These are phyloP conservation scores for Philotrypesis tridentata DNA, from an alignment of 1,140 invertebrate species.

Conservation along the genomic window DNA sequence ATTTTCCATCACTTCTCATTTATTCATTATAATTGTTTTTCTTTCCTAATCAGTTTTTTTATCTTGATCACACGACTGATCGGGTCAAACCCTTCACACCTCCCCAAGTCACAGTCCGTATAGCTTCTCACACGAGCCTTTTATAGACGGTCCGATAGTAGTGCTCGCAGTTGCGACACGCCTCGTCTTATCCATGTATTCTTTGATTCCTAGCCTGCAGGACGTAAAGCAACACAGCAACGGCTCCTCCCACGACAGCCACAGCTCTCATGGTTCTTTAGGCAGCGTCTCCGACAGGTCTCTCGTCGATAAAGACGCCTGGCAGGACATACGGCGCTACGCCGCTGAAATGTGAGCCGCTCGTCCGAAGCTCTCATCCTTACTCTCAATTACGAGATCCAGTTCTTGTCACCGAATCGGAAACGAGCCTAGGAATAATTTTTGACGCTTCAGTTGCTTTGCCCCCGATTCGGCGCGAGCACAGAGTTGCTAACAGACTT, in stretches of 20 bases:
- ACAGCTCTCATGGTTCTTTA: constrained; percentile 60
- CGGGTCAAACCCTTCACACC: not conserved
- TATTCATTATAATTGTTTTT: not conserved
- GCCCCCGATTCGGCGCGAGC: not conserved
- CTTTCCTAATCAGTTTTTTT: not conserved
- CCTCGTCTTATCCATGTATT: constrained; percentile 36
- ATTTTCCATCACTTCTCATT: not conserved
- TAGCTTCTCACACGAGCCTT: not conserved
- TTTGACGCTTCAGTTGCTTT: not conserved
- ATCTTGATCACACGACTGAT: not conserved
- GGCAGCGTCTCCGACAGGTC: constrained; percentile 54
- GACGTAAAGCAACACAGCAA: constrained; percentile 54
- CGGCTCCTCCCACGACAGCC: constrained; percentile 55
- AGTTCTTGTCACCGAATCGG: not conserved
- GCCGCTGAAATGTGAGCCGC: constrained; percentile 55
- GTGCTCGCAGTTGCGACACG: not conserved
- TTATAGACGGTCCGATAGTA: not conserved
- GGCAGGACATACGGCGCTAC: constrained; percentile 53
- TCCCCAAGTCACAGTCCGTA: not conserved
- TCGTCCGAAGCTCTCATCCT: not conserved
- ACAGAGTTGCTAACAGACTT: not conserved
- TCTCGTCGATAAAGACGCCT: constrained; percentile 55
- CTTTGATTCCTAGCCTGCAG: constrained; percentile 43
- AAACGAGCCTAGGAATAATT: not conserved
- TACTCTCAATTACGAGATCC: constrained; percentile 16